Evolutionary conservation across 2,797 vertebrate species (phyloP).

Genomic region (Allobates femoralis): DNA sequence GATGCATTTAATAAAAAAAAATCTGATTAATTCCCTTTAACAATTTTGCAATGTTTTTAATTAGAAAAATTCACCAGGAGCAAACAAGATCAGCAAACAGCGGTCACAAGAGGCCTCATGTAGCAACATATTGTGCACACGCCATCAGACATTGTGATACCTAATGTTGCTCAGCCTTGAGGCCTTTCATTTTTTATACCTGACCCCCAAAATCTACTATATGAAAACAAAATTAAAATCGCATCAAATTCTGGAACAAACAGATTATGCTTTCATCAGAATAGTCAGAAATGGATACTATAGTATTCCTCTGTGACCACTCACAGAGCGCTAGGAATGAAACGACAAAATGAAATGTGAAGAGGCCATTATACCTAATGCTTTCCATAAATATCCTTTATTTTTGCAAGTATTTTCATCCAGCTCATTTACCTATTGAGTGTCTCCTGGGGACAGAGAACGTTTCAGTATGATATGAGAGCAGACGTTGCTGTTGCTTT

Average conservation of each 20-base stretch:
- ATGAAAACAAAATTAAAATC: neutral
- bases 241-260: conserved; percentile 9
- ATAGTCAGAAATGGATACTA: conserved; percentile 3
- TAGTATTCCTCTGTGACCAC: conserved; percentile 16
- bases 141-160: too few species aligned
- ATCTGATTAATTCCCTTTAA: neutral
- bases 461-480: neutral
- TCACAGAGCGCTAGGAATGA: neutral
- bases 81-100: too few species aligned
- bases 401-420: conserved; percentile 30
- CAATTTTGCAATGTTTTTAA: neutral
- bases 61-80: neutral
- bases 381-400: conserved; percentile 50
- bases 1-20: too few species aligned
- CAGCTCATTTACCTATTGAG: conserved; percentile 39
- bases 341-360: conserved; percentile 26
- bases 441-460: conserved; percentile 14
- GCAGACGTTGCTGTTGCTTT: neutral
- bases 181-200: neutral
- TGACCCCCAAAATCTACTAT: neutral
- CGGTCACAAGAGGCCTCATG: too few species aligned
- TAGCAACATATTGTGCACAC: too few species aligned
- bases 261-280: conserved; percentile 16
- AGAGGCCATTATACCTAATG: conserved; percentile 49
- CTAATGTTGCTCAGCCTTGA: too few species aligned